Conservation (phyloP, 2,888 invertebrate genomes). For the Platerodrilus igneus region DNA sequence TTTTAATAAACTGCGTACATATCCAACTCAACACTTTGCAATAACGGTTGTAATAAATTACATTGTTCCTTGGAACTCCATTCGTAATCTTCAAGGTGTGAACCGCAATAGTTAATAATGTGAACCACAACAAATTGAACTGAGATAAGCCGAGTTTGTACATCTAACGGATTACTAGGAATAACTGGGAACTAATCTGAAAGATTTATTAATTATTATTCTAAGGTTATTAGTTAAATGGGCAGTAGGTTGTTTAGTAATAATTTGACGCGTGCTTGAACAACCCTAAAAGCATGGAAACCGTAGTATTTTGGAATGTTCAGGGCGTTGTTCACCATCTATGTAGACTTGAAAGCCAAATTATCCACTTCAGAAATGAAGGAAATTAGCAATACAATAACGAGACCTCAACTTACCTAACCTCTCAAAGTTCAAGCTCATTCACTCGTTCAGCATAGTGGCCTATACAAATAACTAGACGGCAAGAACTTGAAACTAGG, state of each 20-base stretch:
- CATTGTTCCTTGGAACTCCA: too few relatives aligned
- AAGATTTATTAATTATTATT: constrained; percentile 1
- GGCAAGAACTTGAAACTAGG: constrained; percentile 25
- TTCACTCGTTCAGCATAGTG: constrained; percentile 25
- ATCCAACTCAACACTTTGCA: too few relatives aligned
- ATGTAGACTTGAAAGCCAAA: constrained; percentile 22
- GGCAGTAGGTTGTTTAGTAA: constrained; percentile 13
- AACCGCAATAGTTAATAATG: too few relatives aligned
- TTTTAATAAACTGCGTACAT: too few relatives aligned
- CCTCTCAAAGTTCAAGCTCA: constrained; percentile 30
- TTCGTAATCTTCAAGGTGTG: too few relatives aligned
- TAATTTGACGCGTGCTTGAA: constrained; percentile 18
- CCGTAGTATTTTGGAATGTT: constrained; percentile 15
- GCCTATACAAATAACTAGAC: constrained; percentile 33
- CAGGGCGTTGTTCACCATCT: constrained; percentile 17
- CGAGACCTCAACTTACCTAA: constrained; percentile 31
- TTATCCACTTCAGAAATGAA: constrained; percentile 26
- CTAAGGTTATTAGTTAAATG: constrained; percentile 9
- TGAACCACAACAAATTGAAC: too few relatives aligned
- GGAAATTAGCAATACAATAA: constrained; percentile 31
- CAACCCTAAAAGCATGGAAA: constrained; percentile 14
- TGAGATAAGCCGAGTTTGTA: too few relatives aligned
- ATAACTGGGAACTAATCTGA: too few relatives aligned
- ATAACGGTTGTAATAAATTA: too few relatives aligned
- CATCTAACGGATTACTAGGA: too few relatives aligned